A percentile compares a stretch with the other conserved stretches of the same genome.
phyloP scores from a whole-genome alignment of 2,888 invertebrate genomes.

The Drosophila quinaria region DNA sequence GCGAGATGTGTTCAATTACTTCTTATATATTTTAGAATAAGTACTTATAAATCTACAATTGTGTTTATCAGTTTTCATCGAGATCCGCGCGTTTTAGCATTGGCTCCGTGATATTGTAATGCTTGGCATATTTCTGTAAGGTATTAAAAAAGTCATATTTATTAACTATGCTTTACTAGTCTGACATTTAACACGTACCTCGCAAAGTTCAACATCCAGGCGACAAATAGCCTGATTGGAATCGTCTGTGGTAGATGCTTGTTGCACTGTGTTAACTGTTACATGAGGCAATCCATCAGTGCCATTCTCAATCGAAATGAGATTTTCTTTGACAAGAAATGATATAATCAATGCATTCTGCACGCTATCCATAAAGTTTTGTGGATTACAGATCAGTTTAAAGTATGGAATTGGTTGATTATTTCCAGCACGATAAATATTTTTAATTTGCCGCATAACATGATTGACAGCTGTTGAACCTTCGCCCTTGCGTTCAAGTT shows the following conservation, averaged over 20 bases:
- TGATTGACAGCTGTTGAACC: slow-evolving; percentile 87
- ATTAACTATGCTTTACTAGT: neutral
- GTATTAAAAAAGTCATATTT: neutral
- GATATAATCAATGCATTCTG: slow-evolving; percentile 88
- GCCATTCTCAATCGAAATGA: slow-evolving; percentile 86
- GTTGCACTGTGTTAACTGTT: slow-evolving; percentile 52
- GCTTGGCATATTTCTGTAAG: slow-evolving; percentile 74
- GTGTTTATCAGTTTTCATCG: slow-evolving; percentile 20
- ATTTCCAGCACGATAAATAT: slow-evolving; percentile 83
- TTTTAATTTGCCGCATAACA: slow-evolving; percentile 85
- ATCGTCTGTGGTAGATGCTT: slow-evolving; percentile 45
- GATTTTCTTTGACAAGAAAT: slow-evolving; percentile 87
- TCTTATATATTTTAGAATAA: neutral
- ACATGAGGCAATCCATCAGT: slow-evolving; percentile 80
- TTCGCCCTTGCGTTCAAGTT: slow-evolving; percentile 86
- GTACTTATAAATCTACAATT: neutral
- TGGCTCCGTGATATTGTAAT: slow-evolving; percentile 73
- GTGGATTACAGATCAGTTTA: slow-evolving; percentile 87
- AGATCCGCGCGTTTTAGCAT: slow-evolving; percentile 59
- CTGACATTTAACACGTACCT: slow-evolving; percentile 42
- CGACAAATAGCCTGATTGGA: slow-evolving; percentile 77
- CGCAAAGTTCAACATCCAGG: slow-evolving; percentile 72
- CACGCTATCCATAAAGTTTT: slow-evolving; percentile 87
- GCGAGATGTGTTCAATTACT: slow-evolving; percentile 5
- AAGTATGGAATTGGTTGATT: slow-evolving; percentile 87